phyloP scores from a whole-genome alignment of 35 echinoderm and acorn worm genomes.

The Apostichopus parvimensis region DNA sequence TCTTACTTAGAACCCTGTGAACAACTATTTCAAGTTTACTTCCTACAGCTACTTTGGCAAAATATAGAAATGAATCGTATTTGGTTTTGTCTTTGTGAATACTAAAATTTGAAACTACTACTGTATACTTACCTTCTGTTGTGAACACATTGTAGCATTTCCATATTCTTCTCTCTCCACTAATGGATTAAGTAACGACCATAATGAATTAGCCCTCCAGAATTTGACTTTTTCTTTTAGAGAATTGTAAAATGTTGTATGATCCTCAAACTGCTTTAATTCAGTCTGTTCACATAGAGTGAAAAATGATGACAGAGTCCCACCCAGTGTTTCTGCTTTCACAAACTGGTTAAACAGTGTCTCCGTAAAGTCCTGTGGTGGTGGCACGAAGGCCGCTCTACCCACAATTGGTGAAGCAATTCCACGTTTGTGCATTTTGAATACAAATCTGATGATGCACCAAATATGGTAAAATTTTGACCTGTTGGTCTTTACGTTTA shows the following conservation, averaged over 20 bases:
- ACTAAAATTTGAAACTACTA: too few species aligned
- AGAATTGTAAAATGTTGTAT: neutral
- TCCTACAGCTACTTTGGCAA: too few species aligned
- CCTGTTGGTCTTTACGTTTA: too few species aligned
- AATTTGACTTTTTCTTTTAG: constrained; percentile 2
- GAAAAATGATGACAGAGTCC: constrained; percentile 1
- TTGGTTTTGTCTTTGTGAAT: too few species aligned
- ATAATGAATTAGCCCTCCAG: constrained; percentile 18
- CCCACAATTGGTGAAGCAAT: constrained; percentile 16
- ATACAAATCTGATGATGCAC: neutral
- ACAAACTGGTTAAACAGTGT: constrained; percentile 45
- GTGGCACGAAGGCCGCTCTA: constrained; percentile 21
- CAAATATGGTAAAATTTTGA: too few species aligned
- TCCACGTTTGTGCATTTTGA: constrained; percentile 20
- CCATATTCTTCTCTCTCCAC: constrained; percentile 25
- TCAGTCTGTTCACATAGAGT: constrained; percentile 8
- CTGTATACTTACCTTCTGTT: constrained; percentile 24
- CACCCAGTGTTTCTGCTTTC: constrained; percentile 9
- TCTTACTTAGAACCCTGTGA: too few species aligned
- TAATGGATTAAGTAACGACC: constrained; percentile 12
- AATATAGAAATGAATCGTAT: too few species aligned
- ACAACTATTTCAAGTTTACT: too few species aligned
- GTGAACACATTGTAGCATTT: neutral
- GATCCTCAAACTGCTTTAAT: neutral
- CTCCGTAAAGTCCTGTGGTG: constrained; percentile 36